Conservation (phyloP, 2,797 vertebrate species). For the Craterocephalus amniculus region DNA sequence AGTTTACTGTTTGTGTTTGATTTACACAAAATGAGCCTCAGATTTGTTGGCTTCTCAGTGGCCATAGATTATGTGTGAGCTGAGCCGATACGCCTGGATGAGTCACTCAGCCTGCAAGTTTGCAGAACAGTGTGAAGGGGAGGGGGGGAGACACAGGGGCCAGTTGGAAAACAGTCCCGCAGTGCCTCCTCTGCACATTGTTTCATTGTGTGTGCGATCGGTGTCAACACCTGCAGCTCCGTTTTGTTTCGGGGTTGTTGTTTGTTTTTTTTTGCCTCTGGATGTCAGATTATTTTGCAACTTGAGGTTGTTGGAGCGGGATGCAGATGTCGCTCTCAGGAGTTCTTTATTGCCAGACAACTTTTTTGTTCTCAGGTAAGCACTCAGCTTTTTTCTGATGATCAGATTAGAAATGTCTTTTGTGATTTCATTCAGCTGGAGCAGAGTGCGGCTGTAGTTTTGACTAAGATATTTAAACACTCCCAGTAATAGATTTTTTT, state of each 20-base stretch:
- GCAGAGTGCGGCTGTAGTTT: too few species aligned
- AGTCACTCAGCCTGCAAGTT: conserved; percentile 87
- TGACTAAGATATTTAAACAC: conserved; percentile 38
- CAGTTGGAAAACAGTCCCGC: conserved; percentile 68
- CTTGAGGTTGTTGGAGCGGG: conserved; percentile 23
- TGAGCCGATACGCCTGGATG: conserved; percentile 81
- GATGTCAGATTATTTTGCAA: conserved; percentile 20
- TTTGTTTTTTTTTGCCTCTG: conserved; percentile 7
- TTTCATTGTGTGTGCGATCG: conserved; percentile 41
- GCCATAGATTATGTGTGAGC: conserved; percentile 71
- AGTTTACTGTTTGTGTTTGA: conserved; percentile 24
- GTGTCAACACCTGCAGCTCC: conserved; percentile 38
- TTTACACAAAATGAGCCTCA: conserved; percentile 24
- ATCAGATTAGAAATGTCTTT: neutral
- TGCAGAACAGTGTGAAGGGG: conserved; percentile 81
- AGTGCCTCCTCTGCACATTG: conserved; percentile 52
- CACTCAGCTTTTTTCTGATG: conserved; percentile 3
- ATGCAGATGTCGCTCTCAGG: conserved; percentile 28
- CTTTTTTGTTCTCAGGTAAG: conserved; percentile 43
- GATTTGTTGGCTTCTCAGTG: conserved; percentile 56
- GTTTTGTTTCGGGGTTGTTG: neutral
- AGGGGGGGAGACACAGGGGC: conserved; percentile 60
- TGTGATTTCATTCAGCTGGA: too few species aligned
- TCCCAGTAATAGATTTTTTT: conserved; percentile 47
- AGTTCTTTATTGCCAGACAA: conserved; percentile 34